A percentile compares a stretch with the other conserved stretches of the same genome.
phyloP scores from a whole-genome alignment of 2,888 invertebrate genomes.

The Himalopsyche tibetana region DNA sequence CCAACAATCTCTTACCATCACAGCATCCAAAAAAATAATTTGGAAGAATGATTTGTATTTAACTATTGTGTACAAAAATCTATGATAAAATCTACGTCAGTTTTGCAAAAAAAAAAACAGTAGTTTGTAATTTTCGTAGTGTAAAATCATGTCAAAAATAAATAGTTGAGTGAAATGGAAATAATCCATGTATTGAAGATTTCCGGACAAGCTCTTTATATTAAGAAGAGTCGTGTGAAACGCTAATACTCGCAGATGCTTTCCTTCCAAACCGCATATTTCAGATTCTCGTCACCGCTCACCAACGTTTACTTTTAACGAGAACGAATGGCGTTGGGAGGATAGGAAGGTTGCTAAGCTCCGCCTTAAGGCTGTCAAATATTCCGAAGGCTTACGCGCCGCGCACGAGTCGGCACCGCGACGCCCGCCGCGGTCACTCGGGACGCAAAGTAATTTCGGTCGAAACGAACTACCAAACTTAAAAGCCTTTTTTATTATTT shows the following conservation, averaged over 20 bases:
- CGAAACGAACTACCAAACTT: neutral
- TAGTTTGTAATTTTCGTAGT: no score
- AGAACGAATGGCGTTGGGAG: neutral
- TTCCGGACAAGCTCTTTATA: neutral
- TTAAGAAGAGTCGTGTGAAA: neutral
- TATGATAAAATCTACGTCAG: no score
- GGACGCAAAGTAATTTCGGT: constrained; percentile 20
- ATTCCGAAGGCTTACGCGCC: neutral
- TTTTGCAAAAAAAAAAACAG: no score
- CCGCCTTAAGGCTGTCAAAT: constrained; percentile 34
- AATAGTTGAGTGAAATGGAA: neutral
- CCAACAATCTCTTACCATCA: no score
- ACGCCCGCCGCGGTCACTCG: neutral
- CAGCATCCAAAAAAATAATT: no score
- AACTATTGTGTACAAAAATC: no score
- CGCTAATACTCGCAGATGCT: constrained; percentile 6
- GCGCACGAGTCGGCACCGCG: constrained; percentile 2
- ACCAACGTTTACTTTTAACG: constrained; percentile 23
- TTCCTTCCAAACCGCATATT: neutral
- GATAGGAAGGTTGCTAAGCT: constrained; percentile 26
- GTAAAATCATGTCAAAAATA: no score
- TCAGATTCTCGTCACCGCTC: neutral
- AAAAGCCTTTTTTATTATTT: neutral
- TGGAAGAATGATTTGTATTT: no score
- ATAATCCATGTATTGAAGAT: constrained; percentile 41